Evolutionary conservation across 2,797 vertebrate genomes (phyloP).

Genomic region (Micromesistius poutassou): DNA sequence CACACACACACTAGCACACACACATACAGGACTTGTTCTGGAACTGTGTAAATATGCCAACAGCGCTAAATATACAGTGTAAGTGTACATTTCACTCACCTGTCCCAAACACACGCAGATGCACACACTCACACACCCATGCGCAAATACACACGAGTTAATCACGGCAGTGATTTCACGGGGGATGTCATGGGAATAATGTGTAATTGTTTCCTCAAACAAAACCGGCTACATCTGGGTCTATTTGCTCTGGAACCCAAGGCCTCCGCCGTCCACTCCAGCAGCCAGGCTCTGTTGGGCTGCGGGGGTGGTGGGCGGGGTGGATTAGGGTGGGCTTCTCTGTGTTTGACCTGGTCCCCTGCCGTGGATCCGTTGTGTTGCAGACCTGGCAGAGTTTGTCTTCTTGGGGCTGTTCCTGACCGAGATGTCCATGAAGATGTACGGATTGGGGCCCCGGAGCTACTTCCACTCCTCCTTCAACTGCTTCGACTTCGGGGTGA

Average conservation of each 20-base stretch:
- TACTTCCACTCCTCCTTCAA: constrained; percentile 99
- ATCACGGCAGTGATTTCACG: constrained; percentile 1
- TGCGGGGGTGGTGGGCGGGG: no score
- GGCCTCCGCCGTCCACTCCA: no score
- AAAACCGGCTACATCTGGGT: constrained; percentile 20
- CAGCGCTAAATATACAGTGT: not conserved
- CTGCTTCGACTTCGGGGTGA: constrained; percentile 98
- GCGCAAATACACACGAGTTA: constrained; percentile 9
- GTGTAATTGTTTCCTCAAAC: constrained; percentile 22
- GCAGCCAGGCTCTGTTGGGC: no score
- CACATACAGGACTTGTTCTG: not conserved
- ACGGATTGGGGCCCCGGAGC: constrained; percentile 88
- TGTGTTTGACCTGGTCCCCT: not conserved
- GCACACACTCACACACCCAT: not conserved
- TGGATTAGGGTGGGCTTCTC: no score
- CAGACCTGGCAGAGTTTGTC: constrained; percentile 85
- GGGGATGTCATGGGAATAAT: not conserved
- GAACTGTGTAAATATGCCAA: not conserved
- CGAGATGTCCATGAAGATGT: constrained; percentile 98
- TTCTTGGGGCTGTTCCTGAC: constrained; percentile 95
- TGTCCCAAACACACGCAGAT: not conserved
- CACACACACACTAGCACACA: not conserved
- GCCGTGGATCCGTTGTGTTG: constrained; percentile 11
- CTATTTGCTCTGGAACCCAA: not conserved
- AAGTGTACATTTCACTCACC: constrained; percentile 11